phyloP scores from a whole-genome alignment of 1,140 invertebrate genomes.

The Polyergus mexicanus region DNA sequence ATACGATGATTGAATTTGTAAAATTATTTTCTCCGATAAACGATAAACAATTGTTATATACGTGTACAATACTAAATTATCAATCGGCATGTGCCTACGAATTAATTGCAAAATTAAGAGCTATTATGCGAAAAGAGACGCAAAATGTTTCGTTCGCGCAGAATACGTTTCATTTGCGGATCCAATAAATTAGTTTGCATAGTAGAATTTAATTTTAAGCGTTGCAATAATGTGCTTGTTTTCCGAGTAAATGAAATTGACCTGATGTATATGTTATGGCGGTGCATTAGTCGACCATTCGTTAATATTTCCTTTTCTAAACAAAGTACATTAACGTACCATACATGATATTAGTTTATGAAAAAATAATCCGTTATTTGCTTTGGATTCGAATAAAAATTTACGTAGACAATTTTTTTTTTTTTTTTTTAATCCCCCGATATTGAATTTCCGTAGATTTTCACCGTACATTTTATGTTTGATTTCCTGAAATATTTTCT shows the following conservation, averaged over 20 bases:
- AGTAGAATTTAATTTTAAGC: conserved; percentile 56
- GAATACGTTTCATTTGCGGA: conserved; percentile 46
- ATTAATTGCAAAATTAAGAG: conserved; percentile 60
- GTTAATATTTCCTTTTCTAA: not conserved
- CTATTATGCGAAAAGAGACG: conserved; percentile 55
- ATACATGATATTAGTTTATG: not conserved
- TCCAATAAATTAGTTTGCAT: conserved; percentile 52
- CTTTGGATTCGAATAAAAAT: conserved; percentile 16
- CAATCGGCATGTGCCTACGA: conserved; percentile 18
- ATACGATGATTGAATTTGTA: conserved; percentile 23
- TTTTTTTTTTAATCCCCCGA: not conserved
- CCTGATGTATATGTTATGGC: conserved; percentile 23
- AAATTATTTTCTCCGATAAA: conserved; percentile 41
- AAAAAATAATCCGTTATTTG: conserved; percentile 5
- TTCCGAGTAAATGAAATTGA: conserved; percentile 51
- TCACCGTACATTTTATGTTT: not conserved
- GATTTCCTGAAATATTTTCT: not conserved
- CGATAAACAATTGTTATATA: conserved; percentile 35
- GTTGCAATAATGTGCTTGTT: conserved; percentile 49
- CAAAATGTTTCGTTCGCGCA: conserved; percentile 1
- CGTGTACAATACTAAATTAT: conserved; percentile 35
- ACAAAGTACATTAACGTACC: not conserved
- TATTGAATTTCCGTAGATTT: conserved; percentile 20
- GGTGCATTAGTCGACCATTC: conserved; percentile 26
- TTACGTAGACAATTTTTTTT: not conserved